These are phyloP conservation scores for Steatornis caripensis DNA, from an alignment of 2,113 vertebrate species.

Conservation along the genomic window DNA sequence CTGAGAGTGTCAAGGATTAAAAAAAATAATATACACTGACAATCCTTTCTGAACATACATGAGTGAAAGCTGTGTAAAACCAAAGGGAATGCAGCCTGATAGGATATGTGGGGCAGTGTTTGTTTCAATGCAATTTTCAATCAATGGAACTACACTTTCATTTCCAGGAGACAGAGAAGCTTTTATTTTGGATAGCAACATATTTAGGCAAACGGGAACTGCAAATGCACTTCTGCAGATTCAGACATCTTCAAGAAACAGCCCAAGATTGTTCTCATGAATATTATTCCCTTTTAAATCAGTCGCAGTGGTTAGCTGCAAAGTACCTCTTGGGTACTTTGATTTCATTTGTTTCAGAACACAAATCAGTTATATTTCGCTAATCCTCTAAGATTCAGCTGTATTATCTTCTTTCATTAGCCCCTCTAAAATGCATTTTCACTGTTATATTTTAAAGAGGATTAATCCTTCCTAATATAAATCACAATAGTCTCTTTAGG, in stretches of 20 bases:
- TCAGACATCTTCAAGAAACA: neutral
- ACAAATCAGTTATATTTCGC: constrained; percentile 19
- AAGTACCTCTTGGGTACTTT: neutral
- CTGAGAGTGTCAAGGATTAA: neutral
- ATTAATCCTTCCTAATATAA: constrained; percentile 18
- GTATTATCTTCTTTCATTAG: constrained; percentile 17
- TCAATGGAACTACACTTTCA: neutral
- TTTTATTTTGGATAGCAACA: neutral
- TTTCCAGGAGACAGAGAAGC: neutral
- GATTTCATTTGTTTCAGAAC: constrained; percentile 44
- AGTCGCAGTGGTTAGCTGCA: neutral
- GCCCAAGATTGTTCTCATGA: neutral
- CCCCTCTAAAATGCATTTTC: constrained; percentile 28
- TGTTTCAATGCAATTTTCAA: neutral
- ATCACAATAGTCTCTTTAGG: constrained; percentile 28
- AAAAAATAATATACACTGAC: neutral
- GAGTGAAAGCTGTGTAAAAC: neutral
- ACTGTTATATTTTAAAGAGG: neutral
- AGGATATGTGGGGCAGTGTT: neutral
- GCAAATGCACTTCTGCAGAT: neutral
- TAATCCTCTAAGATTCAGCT: constrained; percentile 29
- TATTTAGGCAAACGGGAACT: neutral
- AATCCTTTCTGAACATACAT: neutral
- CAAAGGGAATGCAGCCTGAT: neutral
- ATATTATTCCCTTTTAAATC: neutral